phyloP scores from a whole-genome alignment of 2,888 invertebrate genomes.

The Sepiola atlantica region DNA sequence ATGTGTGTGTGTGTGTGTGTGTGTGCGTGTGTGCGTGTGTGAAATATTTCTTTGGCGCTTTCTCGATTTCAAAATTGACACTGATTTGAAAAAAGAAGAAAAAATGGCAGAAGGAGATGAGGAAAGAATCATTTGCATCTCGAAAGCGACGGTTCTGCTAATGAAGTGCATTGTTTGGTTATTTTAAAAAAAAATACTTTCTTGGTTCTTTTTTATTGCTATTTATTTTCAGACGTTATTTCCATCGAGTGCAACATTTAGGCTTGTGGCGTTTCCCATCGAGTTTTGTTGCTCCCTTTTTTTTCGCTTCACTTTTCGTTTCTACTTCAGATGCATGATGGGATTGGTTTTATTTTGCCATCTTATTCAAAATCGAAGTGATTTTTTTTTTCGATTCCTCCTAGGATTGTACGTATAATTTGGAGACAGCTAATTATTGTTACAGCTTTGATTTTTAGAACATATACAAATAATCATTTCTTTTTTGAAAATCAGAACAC shows the following conservation, averaged over 20 bases:
- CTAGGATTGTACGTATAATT: not conserved
- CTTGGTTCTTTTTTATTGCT: not conserved
- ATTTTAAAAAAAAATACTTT: not conserved
- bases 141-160: not conserved
- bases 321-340: not conserved
- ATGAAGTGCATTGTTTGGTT: not conserved
- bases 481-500: not conserved
- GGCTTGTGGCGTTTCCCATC: not conserved
- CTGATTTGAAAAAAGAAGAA: not conserved
- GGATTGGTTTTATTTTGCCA: not conserved
- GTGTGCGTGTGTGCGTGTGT: not conserved
- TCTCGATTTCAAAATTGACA: not conserved
- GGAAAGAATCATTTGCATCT: not conserved
- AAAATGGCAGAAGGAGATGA: not conserved
- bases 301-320: no score
- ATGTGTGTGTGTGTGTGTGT: not conserved
- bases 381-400: not conserved
- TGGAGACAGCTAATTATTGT: constrained; percentile 18
- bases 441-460: not conserved
- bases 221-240: not conserved
- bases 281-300: not conserved
- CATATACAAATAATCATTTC: not conserved
- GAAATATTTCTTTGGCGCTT: not conserved
- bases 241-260: not conserved
- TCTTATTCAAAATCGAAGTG: not conserved